Conservation (phyloP, 2,888 invertebrate genomes). For the Heliconius sara region DNA sequence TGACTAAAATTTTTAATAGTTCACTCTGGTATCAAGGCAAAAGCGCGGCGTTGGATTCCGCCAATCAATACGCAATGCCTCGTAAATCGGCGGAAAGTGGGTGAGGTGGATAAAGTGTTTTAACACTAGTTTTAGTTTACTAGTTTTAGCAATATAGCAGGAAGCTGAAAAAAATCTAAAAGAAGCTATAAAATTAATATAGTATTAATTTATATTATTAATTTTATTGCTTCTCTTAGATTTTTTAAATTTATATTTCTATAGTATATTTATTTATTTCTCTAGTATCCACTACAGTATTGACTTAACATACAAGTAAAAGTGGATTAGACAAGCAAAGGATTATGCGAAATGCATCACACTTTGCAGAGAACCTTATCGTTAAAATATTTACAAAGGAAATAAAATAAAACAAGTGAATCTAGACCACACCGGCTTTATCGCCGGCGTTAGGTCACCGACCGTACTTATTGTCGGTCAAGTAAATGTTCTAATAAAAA, state of each 20-base stretch:
- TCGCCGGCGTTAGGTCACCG: conserved; percentile 60
- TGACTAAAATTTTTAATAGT: too few species aligned
- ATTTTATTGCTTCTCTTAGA: too few species aligned
- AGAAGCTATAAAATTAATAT: background rate
- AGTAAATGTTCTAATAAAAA: conserved; percentile 33
- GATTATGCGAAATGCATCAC: background rate
- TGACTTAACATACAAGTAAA: background rate
- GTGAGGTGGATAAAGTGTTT: too few species aligned
- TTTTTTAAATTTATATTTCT: too few species aligned
- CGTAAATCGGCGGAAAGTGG: too few species aligned
- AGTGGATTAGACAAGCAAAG: background rate
- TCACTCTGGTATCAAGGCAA: too few species aligned
- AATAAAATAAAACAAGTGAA: conserved; percentile 58
- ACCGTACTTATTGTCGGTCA: conserved; percentile 49
- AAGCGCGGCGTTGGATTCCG: too few species aligned
- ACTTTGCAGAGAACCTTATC: conserved; percentile 47
- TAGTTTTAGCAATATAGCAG: background rate
- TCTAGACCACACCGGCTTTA: conserved; percentile 60
- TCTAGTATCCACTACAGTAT: background rate
- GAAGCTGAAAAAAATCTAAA: too few species aligned
- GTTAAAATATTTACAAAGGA: conserved; percentile 58
- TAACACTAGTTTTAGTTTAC: background rate
- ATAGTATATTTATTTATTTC: too few species aligned
- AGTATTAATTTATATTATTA: too few species aligned
- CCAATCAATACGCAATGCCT: too few species aligned